Evolutionary conservation across 2,888 invertebrate species (phyloP).

Genomic region (Tenthredo notha): DNA sequence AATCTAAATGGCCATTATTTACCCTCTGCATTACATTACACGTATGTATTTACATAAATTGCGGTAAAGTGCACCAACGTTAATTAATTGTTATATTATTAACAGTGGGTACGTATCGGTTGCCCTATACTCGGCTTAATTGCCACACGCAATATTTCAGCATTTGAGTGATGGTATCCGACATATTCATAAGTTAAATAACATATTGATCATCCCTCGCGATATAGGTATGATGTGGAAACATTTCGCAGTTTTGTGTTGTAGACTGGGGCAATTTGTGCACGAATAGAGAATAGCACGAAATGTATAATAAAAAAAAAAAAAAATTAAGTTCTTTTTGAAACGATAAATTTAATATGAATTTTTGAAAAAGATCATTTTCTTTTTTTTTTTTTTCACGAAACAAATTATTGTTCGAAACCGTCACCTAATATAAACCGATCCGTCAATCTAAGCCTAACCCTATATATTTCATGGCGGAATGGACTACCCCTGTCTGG

Average conservation of each 20-base stretch:
- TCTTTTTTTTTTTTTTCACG: not conserved
- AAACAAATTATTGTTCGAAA: not conserved
- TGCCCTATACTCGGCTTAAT: not conserved
- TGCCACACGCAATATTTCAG: not conserved
- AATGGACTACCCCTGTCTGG: not conserved
- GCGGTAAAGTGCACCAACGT: not conserved
- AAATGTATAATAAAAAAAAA: not conserved
- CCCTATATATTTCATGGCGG: not conserved
- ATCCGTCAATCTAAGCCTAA: constrained; percentile 22
- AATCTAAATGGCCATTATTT: constrained; percentile 27
- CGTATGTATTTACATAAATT: not conserved
- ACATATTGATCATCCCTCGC: not conserved
- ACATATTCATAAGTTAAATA: not conserved
- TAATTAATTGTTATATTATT: constrained; percentile 9
- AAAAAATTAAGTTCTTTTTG: not conserved
- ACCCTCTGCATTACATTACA: not conserved
- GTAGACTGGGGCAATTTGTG: not conserved
- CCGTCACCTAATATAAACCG: constrained; percentile 11
- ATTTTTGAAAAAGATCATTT: not conserved
- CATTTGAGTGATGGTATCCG: not conserved
- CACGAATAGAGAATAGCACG: not conserved
- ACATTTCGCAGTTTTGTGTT: not conserved
- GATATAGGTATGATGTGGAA: not conserved
- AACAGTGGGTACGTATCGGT: not conserved
- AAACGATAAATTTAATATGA: not conserved